phyloP scores from a whole-genome alignment of 2,888 invertebrate species.

The Andrena hattorfiana region DNA sequence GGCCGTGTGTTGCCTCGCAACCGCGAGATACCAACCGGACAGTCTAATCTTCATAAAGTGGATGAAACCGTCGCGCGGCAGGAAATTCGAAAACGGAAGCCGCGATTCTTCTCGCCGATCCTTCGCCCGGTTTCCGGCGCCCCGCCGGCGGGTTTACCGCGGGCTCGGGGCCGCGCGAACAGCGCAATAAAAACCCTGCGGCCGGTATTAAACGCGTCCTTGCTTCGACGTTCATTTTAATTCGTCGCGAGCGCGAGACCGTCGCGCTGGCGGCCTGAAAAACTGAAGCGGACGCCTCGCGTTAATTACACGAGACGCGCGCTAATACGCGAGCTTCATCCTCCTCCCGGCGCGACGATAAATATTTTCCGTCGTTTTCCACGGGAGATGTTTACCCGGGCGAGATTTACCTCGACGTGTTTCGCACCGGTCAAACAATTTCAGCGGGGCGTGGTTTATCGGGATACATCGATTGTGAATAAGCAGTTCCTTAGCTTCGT shows the following conservation, averaged over 20 bases:
- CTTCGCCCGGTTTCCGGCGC: conserved; percentile 5
- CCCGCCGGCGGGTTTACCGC: background rate
- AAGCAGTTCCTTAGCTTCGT: background rate
- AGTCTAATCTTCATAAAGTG: conserved; percentile 62
- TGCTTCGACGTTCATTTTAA: conserved; percentile 40
- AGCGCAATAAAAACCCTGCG: conserved; percentile 34
- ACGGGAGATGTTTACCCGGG: background rate
- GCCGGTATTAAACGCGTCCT: conserved; percentile 33
- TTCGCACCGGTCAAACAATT: background rate
- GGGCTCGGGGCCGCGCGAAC: conserved; percentile 10
- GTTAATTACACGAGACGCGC: conserved; percentile 43
- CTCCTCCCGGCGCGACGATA: conserved; percentile 13
- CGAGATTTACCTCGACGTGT: background rate
- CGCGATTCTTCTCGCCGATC: conserved; percentile 27
- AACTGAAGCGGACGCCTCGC: conserved; percentile 24
- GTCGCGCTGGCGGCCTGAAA: conserved; percentile 21
- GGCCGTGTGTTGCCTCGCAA: conserved; percentile 3
- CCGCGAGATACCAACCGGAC: conserved; percentile 30
- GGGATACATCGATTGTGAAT: background rate
- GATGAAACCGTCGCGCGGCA: conserved; percentile 19
- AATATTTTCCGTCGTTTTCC: conserved; percentile 28
- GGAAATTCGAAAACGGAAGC: conserved; percentile 39
- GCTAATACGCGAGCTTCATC: conserved; percentile 39
- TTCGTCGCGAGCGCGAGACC: conserved; percentile 16
- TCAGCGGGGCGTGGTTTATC: background rate